phyloP scores from a whole-genome alignment of 2,113 vertebrate species.

The Panthera uncia region DNA sequence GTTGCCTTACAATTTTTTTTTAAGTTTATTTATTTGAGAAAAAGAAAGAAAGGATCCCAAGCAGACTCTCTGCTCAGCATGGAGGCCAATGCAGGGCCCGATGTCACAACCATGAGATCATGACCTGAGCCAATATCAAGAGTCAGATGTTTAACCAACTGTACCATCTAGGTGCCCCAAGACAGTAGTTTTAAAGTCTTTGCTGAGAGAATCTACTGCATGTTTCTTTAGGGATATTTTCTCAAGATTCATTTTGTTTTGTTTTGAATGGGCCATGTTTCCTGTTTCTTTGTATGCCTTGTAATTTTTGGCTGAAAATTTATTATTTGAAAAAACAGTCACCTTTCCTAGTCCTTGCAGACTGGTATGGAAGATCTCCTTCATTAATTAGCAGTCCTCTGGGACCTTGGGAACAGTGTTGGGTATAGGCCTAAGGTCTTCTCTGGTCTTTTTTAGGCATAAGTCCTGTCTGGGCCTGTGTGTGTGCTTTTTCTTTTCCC shows the following conservation, averaged over 20 bases:
- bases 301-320: neutral
- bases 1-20: neutral
- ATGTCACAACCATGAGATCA: too few species aligned
- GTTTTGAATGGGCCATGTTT: neutral
- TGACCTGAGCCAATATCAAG: too few species aligned
- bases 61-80: too few species aligned
- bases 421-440: neutral
- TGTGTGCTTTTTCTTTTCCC: neutral
- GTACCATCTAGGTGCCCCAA: too few species aligned
- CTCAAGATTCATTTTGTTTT: neutral
- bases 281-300: neutral
- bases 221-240: neutral
- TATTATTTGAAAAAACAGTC: neutral
- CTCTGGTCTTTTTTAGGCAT: neutral
- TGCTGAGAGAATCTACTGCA: neutral
- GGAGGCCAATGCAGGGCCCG: too few species aligned
- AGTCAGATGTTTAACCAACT: too few species aligned
- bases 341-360: neutral
- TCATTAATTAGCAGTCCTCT: neutral
- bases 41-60: too few species aligned
- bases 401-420: neutral
- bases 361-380: neutral
- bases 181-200: neutral
- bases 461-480: neutral
- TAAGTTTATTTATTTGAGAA: too few species aligned